These are phyloP conservation scores for Galaxias olidus DNA, from an alignment of 2,797 vertebrate species.

Conservation along the genomic window DNA sequence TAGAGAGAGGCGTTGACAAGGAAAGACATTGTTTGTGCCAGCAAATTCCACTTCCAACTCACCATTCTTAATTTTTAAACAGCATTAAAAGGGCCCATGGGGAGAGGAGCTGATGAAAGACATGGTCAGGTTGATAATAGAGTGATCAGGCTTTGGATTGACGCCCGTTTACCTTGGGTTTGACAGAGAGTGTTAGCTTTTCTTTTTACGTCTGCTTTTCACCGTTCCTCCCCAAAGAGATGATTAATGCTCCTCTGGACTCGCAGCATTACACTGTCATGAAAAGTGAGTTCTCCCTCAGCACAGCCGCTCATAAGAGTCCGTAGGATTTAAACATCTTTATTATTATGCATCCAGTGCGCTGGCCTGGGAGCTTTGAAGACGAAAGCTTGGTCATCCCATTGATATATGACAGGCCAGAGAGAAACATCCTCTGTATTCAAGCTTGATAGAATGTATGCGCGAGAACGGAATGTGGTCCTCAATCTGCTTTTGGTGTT, in stretches of 20 bases:
- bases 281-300: slow-evolving; percentile 57
- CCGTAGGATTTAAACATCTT: slow-evolving; percentile 61
- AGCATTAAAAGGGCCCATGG: slow-evolving; percentile 1
- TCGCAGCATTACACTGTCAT: slow-evolving; percentile 67
- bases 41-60: not conserved
- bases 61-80: not conserved
- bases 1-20: not conserved
- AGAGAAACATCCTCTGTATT: slow-evolving; percentile 37
- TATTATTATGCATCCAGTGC: slow-evolving; percentile 57
- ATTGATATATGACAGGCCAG: slow-evolving; percentile 57
- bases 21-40: not conserved
- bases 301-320: slow-evolving; percentile 52
- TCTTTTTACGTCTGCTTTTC: slow-evolving; percentile 1
- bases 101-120: slow-evolving; percentile 47
- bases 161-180: slow-evolving; percentile 48
- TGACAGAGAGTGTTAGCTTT: slow-evolving; percentile 34
- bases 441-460: slow-evolving; percentile 33
- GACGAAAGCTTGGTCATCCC: slow-evolving; percentile 47
- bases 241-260: slow-evolving; percentile 61
- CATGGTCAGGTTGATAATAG: slow-evolving; percentile 57
- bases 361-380: slow-evolving; percentile 54
- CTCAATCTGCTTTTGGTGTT: slow-evolving; percentile 28
- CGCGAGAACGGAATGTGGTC: slow-evolving; percentile 37
- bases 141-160: slow-evolving; percentile 54
- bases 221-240: slow-evolving; percentile 35